Evolutionary conservation across 2,888 invertebrate genomes (phyloP), one percentile per base, ranked within the genome.

Genomic region (Chesias legatella): DNA sequence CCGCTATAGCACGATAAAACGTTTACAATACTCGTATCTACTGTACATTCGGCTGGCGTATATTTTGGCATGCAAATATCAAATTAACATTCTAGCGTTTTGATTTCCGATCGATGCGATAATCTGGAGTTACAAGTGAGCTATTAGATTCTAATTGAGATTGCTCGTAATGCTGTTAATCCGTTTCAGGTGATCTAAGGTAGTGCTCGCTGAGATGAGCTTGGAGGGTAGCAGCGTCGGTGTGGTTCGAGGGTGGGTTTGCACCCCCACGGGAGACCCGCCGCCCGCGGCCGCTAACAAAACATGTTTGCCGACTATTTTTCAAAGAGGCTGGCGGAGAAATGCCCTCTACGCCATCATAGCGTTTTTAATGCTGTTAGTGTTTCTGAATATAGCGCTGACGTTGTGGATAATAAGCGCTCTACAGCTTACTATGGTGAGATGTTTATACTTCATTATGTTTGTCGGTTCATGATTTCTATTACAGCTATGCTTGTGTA

Each of bases 351-450:
- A 97, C 79, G 91, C 93, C 10, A 92, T 98, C 60, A 91, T 99
- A 43, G 83, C 96, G 49, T 91, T 95, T 27, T 91, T 98, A 50
- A 93, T 97, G 79, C 84, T 97, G 48, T 90, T 97, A 74, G 95
- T 98, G 62, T 93, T 96, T 69, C 90, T 98, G 59, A 99, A 99
- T 84, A 91, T 99, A 64, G 95, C 96, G n/a, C 90, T 99, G 39
- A 98, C 98, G 0, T 90, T 98, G 33, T 99, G 98, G 98, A 95
- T 99, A 51, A 92, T 99, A 58, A 94, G 95, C 76, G 96, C 97
- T 56, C 93, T 98, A 91, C 94, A 96, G 80, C 94, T 98, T 70
- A 96, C 94, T 50, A 92, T 94, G 89, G 98, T 98, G 89, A 94
- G 94, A 4, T n/a, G 20, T 33, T 7, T 1, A n/a, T 24, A 2